Percentiles rank a stretch among this genome's conserved stretches.
These are phyloP conservation scores for Sitophilus oryzae DNA, from an alignment of 1,140 invertebrate genomes.

Conservation along the genomic window DNA sequence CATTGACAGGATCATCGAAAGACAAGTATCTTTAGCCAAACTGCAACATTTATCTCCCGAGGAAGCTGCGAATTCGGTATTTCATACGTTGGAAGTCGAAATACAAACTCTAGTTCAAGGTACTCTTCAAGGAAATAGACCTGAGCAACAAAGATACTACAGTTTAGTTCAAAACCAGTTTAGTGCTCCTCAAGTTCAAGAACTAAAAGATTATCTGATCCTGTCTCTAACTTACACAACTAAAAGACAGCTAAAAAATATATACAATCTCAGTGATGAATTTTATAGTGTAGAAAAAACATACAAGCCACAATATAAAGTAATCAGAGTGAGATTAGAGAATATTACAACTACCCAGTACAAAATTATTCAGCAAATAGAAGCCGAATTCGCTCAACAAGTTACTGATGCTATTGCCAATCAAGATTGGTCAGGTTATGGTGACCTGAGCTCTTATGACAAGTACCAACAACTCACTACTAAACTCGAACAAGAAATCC, in stretches of 20 bases:
- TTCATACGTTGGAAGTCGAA: background rate
- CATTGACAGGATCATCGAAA: background rate
- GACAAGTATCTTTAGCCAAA: background rate
- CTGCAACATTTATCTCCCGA: background rate
- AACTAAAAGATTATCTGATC: background rate
- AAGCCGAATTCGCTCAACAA: slow-evolving; percentile 2
- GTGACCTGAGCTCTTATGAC: background rate
- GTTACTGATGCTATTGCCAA: background rate
- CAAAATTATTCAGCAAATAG: slow-evolving; percentile 8
- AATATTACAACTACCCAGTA: slow-evolving; percentile 9
- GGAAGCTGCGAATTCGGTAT: background rate
- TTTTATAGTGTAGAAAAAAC: too few relatives aligned
- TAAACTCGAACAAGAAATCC: slow-evolving; percentile 3
- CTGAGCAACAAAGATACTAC: background rate
- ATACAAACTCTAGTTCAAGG: background rate
- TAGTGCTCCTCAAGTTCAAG: background rate
- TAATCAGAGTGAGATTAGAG: slow-evolving; percentile 5
- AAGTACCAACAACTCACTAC: background rate
- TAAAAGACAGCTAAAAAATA: background rate
- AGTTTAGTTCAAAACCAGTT: background rate
- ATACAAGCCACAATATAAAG: background rate
- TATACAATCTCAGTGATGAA: background rate
- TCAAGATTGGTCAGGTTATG: background rate
- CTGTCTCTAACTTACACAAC: background rate
- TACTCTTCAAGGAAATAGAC: background rate